These are phyloP conservation scores for Scolopax mira DNA, from an alignment of 2,113 vertebrate species.

Conservation along the genomic window DNA sequence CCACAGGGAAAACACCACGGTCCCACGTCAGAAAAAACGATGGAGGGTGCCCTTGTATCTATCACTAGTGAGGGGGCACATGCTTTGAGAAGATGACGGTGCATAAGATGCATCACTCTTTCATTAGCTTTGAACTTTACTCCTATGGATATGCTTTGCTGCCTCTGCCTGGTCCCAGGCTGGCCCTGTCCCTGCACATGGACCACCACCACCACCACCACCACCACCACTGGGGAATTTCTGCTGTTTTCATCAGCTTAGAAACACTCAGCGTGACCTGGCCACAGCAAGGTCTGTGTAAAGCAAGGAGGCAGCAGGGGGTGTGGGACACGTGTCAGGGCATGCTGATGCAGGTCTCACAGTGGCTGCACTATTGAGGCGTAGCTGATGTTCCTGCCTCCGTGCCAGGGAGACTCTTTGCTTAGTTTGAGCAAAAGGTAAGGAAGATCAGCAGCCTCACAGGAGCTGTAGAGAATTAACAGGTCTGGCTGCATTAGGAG, in stretches of 20 bases:
- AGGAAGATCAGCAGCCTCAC: not conserved
- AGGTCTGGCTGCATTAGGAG: not conserved
- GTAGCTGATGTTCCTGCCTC: not conserved
- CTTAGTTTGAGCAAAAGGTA: not conserved
- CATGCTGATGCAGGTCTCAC: not conserved
- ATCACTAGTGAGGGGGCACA: not conserved
- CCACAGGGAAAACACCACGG: not conserved
- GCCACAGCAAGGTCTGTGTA: not conserved
- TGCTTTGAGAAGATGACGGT: too few relatives aligned
- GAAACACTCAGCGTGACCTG: not conserved
- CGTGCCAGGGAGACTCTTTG: not conserved
- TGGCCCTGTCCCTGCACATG: not conserved
- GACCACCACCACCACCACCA: too few relatives aligned
- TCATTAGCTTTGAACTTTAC: not conserved
- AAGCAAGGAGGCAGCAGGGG: not conserved
- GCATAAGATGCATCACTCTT: not conserved
- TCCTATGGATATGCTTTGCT: not conserved
- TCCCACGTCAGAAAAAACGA: not conserved
- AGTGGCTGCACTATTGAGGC: rapidly evolving
- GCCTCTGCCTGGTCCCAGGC: not conserved
- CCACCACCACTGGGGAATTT: not conserved
- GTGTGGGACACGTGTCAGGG: too few relatives aligned
- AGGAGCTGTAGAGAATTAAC: not conserved
- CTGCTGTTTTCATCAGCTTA: not conserved
- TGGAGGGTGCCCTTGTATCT: not conserved